These are phyloP conservation scores for Burhinus bistriatus DNA, from an alignment of 2,113 vertebrate genomes.

Conservation along the genomic window DNA sequence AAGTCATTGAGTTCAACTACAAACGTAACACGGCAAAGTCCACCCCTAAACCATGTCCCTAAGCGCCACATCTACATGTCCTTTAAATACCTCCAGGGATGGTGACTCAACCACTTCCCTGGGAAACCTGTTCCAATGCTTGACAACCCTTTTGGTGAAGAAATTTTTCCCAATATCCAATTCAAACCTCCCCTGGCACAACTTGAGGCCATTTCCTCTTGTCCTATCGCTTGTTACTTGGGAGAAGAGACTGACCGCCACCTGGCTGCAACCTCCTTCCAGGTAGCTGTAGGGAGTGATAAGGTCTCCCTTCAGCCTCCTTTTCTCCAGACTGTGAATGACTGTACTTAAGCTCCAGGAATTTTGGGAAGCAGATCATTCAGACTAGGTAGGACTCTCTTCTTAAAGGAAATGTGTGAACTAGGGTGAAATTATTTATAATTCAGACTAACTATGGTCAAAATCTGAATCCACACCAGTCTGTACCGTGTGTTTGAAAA, in stretches of 20 bases:
- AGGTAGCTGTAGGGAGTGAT: not conserved
- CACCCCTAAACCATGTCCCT: not conserved
- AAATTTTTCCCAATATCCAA: not conserved
- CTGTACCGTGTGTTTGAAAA: not conserved
- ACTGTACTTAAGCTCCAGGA: not conserved
- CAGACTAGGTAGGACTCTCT: not conserved
- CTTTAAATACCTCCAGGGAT: not conserved
- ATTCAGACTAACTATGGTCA: rapidly evolving
- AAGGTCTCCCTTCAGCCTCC: not conserved
- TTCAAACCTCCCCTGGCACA: not conserved
- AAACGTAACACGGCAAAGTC: not conserved
- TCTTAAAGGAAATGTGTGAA: not conserved
- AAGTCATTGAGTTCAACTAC: not conserved
- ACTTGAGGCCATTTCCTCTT: not conserved
- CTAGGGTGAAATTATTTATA: not conserved
- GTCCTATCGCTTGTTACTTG: not conserved
- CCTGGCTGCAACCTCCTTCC: not conserved
- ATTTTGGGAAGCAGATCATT: not conserved
- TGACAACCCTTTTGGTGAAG: not conserved
- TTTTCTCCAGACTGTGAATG: not conserved
- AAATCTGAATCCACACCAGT: not conserved
- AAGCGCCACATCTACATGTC: not conserved
- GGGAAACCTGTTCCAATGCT: not conserved
- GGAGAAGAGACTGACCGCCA: not conserved
- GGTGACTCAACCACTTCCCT: too few relatives aligned